Base-by-base conservation (phyloP, 1,140 invertebrate genomes). In the Vanessa tameamea region DNA sequence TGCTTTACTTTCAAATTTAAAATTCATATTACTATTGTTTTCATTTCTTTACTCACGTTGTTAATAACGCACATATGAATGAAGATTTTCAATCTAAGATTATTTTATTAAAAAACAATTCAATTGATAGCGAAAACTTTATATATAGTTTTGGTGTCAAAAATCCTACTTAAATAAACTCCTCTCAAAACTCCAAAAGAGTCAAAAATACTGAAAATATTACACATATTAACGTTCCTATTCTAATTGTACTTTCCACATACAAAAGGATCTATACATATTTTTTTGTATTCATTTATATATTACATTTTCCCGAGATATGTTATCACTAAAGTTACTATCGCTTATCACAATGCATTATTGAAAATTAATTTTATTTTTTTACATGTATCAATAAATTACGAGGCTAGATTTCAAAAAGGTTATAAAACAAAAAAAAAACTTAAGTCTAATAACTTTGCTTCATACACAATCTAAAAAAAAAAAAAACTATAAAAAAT, bases 181-280 rank as follows among this genome's bases (percentile, higher is more conserved):
- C 15, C 7, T 23, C 20, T 20, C 50, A 55, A 48, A 55, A 55
- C 53, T 20, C 53, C 20, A 9, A 20, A 57, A 3, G 53, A 23
- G 53, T 23, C 20, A 68, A 71, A 53, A 72, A 72, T 72, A 72
- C 69, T 72, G 51, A 65, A 31, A 72, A 43, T 63, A 51, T 16
- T 64, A 59, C 51, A 66, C 51, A 63, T 20, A 51, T 23, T 57
- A 20, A 57, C 9, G 12, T 57, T 16, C 51, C 69, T 71, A 71
- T 50, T 20, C 72, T 74, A 74, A 23, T 74, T 74, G 72, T 74
- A 74, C 72, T 74, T 64, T 74, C 43, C 65, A 16, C 37, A 63
- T 74, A 74, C 26, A 74, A 69, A 71, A 64, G 57, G 15, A 48
- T 69, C 20, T 69, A 50, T 48, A 69, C 55, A 66, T n/a, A 6